A percentile compares a stretch with the other conserved stretches of the same genome.
phyloP scores from a whole-genome alignment of 1,140 invertebrate genomes.

The Scaptomyza hsui region DNA sequence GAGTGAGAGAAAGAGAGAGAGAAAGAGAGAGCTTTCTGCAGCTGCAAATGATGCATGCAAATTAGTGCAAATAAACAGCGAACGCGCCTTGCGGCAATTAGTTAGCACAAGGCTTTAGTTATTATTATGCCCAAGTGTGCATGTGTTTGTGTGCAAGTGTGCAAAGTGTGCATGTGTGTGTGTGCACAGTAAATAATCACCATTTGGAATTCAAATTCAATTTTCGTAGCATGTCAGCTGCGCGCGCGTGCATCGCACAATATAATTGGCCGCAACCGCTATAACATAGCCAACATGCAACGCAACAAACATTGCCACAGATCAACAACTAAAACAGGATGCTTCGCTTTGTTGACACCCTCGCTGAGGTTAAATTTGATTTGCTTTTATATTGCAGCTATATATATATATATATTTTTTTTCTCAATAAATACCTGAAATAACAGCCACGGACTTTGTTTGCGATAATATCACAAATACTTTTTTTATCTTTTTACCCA shows the following conservation, averaged over 20 bases:
- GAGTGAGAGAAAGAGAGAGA: conserved; percentile 1
- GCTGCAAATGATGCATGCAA: conserved; percentile 74
- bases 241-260: conserved; percentile 34
- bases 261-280: conserved; percentile 57
- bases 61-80: conserved; percentile 70
- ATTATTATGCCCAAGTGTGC: conserved; percentile 63
- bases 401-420: too few species aligned
- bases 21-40: conserved; percentile 15
- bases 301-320: conserved; percentile 14
- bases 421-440: too few species aligned
- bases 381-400: too few species aligned
- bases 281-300: conserved; percentile 24
- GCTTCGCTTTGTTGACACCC: background rate
- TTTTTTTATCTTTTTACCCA: too few species aligned
- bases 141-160: conserved; percentile 23
- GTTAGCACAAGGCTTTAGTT: conserved; percentile 77
- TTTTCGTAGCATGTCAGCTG: conserved; percentile 38
- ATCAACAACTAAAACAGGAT: conserved; percentile 6
- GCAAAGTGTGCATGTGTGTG: conserved; percentile 22
- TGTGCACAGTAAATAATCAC: conserved; percentile 64
- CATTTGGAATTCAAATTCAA: conserved; percentile 75
- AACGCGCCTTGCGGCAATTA: conserved; percentile 65
- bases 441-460: too few species aligned
- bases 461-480: too few species aligned
- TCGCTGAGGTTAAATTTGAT: background rate